Conservation (phyloP, 1,140 invertebrate genomes). For the Octopus sinensis region DNA sequence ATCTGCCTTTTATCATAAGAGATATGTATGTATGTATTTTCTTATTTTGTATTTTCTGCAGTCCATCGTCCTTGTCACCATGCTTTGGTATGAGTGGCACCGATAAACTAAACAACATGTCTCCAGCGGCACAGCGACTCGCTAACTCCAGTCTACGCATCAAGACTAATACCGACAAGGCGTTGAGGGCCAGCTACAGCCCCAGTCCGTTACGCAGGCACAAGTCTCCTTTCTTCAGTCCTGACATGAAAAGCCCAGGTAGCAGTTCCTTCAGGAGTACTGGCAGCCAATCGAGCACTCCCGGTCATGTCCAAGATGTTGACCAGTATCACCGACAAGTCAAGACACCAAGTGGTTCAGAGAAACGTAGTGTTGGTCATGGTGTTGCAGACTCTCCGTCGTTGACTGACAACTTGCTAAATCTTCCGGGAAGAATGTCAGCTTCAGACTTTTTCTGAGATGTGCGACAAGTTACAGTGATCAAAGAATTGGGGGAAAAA, state of each 20-base stretch:
- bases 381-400: slow-evolving; percentile 49
- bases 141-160: slow-evolving; percentile 65
- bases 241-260: neutral
- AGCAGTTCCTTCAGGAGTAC: neutral
- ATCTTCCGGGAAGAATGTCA: slow-evolving; percentile 62
- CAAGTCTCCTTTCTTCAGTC: neutral
- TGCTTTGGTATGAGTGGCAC: slow-evolving; percentile 37
- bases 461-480: neutral
- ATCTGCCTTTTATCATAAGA: too few species aligned
- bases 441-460: slow-evolving; percentile 50
- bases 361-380: slow-evolving; percentile 18
- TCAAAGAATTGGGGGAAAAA: neutral
- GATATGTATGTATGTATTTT: slow-evolving; percentile 4
- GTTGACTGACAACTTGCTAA: slow-evolving; percentile 74
- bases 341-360: too few species aligned
- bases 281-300: neutral
- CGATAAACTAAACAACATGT: slow-evolving; percentile 84
- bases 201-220: slow-evolving; percentile 51
- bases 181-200: slow-evolving; percentile 62
- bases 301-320: neutral
- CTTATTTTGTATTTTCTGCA: slow-evolving; percentile 26
- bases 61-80: slow-evolving; percentile 33
- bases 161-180: slow-evolving; percentile 58
- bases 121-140: slow-evolving; percentile 84
- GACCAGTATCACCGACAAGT: too few species aligned